Base-by-base conservation (phyloP, 2,113 vertebrate species). In the Scomber japonicus region DNA sequence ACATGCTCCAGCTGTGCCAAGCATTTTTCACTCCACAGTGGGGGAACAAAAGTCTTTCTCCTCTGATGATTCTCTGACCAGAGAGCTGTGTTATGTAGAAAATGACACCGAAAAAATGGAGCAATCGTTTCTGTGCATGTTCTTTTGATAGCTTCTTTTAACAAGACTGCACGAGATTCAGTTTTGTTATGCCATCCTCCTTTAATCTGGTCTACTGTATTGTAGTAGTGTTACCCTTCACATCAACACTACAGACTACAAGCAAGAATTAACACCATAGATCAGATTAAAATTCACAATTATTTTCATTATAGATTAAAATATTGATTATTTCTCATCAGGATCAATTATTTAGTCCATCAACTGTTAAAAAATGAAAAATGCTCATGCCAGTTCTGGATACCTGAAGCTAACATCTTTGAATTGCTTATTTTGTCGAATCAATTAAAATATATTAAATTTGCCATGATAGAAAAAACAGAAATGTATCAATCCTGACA, bases 1-100 rank as follows among this genome's bases (percentile, higher is more conserved):
- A 83, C 80, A 69, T 7, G 48, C 75, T 83, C 21, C 79, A 83
- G 89, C 86, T 88, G 84, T 85, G 87, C 74, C 53, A 69, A 81
- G 76, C 82, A 76, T 59, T 85, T 85, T 88, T 78, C 65, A 75
- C 73, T 66, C 40, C 45, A 62, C 75, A 72, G 53, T 64, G 60
- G 65, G 35, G 40, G 48, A 81, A 77, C 71, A 54, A 78, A 54
- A 61, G 64, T 74, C 78, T 50, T 81, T 56, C 21, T 74, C 61
- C 48, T 45, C 48, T 69, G 68, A 27, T 64, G 56, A 56, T 63
- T 78, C 53, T 85, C 50, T 50, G 48, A 49, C 62, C 63, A 48
- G 6, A 48, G 6, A n/a, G 15, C 45, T 71, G 19, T 69, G 24
- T 48, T 66, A 19, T 15, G 31, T 7, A 75, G 53, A 13, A 71